Evolutionary conservation across 2,113 vertebrate genomes (phyloP).

Genomic region (Mastomys natalensis): DNA sequence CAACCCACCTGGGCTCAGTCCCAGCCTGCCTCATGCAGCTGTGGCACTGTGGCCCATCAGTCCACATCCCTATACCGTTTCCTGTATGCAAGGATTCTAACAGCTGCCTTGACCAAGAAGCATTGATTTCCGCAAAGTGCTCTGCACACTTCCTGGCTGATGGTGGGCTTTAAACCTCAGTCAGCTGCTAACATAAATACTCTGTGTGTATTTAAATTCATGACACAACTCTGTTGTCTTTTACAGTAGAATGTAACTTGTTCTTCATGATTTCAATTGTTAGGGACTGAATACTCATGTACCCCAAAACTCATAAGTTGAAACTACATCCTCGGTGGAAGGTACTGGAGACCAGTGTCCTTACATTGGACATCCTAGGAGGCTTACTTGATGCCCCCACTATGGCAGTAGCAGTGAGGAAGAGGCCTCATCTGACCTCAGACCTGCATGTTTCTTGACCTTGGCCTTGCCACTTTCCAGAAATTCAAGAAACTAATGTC

Average conservation of each 20-base stretch:
- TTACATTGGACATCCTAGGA: neutral
- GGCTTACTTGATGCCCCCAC: neutral
- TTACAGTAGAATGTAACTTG: neutral
- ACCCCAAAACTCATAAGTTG: neutral
- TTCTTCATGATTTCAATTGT: neutral
- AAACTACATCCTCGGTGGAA: neutral
- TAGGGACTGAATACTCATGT: neutral
- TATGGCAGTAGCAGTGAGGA: neutral
- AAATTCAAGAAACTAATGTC: neutral
- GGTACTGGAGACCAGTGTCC: fast-evolving
- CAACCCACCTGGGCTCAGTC: neutral
- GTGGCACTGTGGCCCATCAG: fast-evolving
- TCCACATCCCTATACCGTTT: neutral
- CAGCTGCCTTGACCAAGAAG: neutral
- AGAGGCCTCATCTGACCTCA: neutral
- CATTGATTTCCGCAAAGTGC: fast-evolving
- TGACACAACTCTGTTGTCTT: neutral
- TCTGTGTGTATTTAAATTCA: neutral
- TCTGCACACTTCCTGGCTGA: neutral
- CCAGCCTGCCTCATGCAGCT: neutral
- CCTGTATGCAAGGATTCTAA: neutral
- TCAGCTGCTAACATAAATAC: neutral
- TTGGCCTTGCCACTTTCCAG: neutral
- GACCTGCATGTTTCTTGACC: neutral
- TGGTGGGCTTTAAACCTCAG: no score